These are phyloP conservation scores for Oophaga sylvatica DNA, from an alignment of 2,797 vertebrate genomes.

Conservation along the genomic window DNA sequence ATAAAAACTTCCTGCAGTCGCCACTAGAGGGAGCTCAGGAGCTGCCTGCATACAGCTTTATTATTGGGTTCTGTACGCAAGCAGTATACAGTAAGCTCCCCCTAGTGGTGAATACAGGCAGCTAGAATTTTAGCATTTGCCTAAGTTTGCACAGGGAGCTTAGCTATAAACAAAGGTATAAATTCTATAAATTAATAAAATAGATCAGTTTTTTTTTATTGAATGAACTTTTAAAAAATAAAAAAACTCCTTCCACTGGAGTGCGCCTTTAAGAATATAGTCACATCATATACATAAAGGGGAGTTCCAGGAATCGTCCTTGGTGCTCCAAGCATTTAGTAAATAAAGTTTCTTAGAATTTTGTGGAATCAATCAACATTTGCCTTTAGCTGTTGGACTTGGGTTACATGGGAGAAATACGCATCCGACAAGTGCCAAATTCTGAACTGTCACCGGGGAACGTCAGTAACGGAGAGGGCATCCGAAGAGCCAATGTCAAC, in stretches of 20 bases:
- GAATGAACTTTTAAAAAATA: too few species aligned
- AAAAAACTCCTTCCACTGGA: background rate
- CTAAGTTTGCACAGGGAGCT: too few species aligned
- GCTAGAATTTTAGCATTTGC: background rate
- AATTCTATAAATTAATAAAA: too few species aligned
- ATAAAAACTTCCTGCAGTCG: background rate
- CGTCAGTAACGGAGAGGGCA: background rate
- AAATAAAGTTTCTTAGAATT: background rate
- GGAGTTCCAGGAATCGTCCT: background rate
- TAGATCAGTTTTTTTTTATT: too few species aligned
- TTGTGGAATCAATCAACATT: slow-evolving; percentile 20
- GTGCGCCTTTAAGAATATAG: background rate
- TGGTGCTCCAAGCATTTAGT: background rate
- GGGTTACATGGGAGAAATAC: background rate
- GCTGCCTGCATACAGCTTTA: background rate
- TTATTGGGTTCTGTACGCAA: too few species aligned
- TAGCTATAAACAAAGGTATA: too few species aligned
- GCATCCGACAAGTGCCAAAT: slow-evolving; percentile 29
- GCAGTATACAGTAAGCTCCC: background rate
- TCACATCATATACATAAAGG: background rate
- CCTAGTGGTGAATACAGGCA: background rate
- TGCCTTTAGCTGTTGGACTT: background rate
- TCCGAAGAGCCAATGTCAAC: background rate
- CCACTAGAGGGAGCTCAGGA: background rate
- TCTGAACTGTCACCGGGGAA: slow-evolving; percentile 35